Evolutionary conservation across 1,140 invertebrate species (phyloP).

Genomic region (Camponotus vicinus): DNA sequence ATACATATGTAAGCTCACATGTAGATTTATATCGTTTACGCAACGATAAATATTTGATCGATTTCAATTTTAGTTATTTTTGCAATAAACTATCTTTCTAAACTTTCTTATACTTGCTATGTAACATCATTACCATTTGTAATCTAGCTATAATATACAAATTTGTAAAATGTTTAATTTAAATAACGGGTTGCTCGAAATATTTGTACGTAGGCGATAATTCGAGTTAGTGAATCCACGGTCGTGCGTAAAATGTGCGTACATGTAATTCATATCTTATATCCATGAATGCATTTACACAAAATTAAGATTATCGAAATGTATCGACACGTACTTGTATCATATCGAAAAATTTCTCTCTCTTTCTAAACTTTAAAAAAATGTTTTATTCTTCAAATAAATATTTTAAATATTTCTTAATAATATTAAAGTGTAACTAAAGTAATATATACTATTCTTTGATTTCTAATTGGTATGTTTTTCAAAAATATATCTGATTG

Average conservation of each 20-base stretch:
- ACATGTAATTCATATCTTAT: neutral
- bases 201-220: slow-evolving; percentile 67
- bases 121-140: neutral
- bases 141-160: slow-evolving; percentile 57
- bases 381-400: slow-evolving; percentile 16
- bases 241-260: slow-evolving; percentile 5
- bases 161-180: slow-evolving; percentile 69
- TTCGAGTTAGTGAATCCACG: slow-evolving; percentile 25
- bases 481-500: neutral
- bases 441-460: neutral
- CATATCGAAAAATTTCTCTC: neutral
- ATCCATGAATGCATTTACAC: slow-evolving; percentile 1
- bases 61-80: slow-evolving; percentile 6
- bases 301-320: slow-evolving; percentile 42
- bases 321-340: slow-evolving; percentile 14
- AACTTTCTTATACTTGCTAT: slow-evolving; percentile 5
- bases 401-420: neutral
- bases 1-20: neutral
- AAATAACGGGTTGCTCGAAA: slow-evolving; percentile 70
- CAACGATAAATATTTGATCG: neutral
- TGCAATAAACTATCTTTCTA: neutral
- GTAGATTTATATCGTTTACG: neutral
- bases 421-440: neutral
- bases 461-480: neutral
- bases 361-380: neutral